Base-by-base conservation (phyloP, 2,888 invertebrate genomes). In the Tipula helvola region DNA sequence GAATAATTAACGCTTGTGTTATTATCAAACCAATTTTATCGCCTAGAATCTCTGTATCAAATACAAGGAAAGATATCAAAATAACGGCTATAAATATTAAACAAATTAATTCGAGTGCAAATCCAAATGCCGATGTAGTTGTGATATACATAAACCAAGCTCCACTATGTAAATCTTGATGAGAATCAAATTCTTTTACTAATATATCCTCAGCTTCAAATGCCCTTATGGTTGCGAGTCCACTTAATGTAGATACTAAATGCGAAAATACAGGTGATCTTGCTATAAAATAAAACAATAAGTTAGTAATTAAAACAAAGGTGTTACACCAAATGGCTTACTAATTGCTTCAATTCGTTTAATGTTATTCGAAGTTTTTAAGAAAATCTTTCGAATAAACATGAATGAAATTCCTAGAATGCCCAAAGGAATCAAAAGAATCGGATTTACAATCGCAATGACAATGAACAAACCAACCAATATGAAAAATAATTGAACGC, bases 251-350 rank as follows among this genome's bases (percentile, higher is more conserved):
- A 16, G 96, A 94, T 86, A 95, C 94, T 36, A 97, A 92, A 91
- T 96, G 95, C 0, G 96, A 94, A 89, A 96, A 97, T 0, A 97
- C 95, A 0, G 97, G 97, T 89, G 96, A 96, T 88, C 95, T 94
- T 28, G 95, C 96, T 96, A 91, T 16, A 89, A 88, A 87, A n/a
- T 52, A n/a, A 44, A 44, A 44, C 87, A 16, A 87, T 10, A 87
- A 16, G 85, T 36, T 83, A 71, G 52, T 36, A 13, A 28, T 36
- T 87, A 84, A 57, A 1, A n/a, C 39, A 86, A 13, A 36, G 28
- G 42, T 86, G 42, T 86, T 10, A n/a, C 71, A 39, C 39, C 39
- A 39, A 39, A 39, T 7, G 28, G 91, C 93, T 92, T 90, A 94
- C 94, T 93, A 88, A 93, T 93, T 89, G 94, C 94, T 89, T 94